These are phyloP conservation scores for Apis florea DNA, from an alignment of 1,140 invertebrate species.

Conservation along the genomic window DNA sequence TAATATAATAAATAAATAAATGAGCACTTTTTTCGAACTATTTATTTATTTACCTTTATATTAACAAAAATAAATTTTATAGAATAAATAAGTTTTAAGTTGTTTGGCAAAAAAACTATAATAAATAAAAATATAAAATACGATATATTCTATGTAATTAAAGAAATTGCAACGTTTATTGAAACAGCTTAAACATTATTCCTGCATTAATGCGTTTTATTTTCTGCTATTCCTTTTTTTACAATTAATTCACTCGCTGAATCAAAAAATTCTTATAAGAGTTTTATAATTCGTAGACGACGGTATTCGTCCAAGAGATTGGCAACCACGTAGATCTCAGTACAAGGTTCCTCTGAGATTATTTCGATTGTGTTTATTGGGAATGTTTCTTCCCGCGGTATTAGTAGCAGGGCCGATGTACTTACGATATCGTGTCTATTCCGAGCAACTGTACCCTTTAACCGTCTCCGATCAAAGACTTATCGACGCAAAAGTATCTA, in stretches of 20 bases:
- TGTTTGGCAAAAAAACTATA: not conserved
- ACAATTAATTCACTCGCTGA: not conserved
- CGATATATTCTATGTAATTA: not conserved
- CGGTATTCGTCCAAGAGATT: conserved; percentile 63
- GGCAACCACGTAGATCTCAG: conserved; percentile 79
- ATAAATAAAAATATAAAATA: not conserved
- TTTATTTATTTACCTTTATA: not conserved
- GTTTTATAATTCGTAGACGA: conserved; percentile 60
- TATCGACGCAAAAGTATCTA: conserved; percentile 86
- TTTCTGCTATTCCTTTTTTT: not conserved
- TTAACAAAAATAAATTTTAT: not conserved
- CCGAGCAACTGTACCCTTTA: conserved; percentile 85
- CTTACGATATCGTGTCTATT: conserved; percentile 85
- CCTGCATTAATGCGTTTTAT: not conserved
- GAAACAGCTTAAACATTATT: not conserved
- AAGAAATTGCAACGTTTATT: not conserved
- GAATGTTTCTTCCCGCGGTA: conserved; percentile 84
- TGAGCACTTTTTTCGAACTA: not conserved
- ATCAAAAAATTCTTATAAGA: not conserved
- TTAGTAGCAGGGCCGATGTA: conserved; percentile 86
- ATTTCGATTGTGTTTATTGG: conserved; percentile 83
- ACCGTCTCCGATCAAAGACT: conserved; percentile 89
- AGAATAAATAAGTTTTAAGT: not conserved
- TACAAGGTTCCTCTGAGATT: conserved; percentile 83
- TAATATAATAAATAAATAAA: conserved; percentile 12